Conservation (phyloP, 1,140 invertebrate species). For the Scaptomyza hsui region DNA sequence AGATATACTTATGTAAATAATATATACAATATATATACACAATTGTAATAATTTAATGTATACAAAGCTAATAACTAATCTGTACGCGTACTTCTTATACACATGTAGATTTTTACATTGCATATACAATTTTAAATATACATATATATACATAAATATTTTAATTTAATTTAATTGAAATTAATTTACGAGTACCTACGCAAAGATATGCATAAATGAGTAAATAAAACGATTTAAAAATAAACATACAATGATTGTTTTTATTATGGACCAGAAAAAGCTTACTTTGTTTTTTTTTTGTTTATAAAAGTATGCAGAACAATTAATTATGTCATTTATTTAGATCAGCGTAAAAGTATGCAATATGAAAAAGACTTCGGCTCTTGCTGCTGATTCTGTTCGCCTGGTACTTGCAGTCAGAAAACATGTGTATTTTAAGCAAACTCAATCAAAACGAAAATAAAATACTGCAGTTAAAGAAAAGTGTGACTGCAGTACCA, state of each 20-base stretch:
- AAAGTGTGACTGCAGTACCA: too few relatives aligned
- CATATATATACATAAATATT: conserved; percentile 39
- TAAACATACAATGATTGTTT: conserved; percentile 9
- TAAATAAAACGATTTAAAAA: conserved; percentile 68
- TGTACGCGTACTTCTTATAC: conserved; percentile 43
- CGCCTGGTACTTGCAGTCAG: too few relatives aligned
- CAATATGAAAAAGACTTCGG: too few relatives aligned
- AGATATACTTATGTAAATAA: conserved; percentile 58
- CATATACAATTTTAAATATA: conserved; percentile 35
- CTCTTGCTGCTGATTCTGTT: too few relatives aligned
- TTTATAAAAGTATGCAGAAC: too few relatives aligned
- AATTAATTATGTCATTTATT: too few relatives aligned
- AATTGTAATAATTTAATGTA: conserved; percentile 37
- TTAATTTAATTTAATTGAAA: conserved; percentile 56
- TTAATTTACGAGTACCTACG: conserved; percentile 48
- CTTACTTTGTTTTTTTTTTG: too few relatives aligned
- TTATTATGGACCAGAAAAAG: neutral
- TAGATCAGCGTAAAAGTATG: too few relatives aligned
- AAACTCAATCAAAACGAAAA: too few relatives aligned
- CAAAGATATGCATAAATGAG: conserved; percentile 53
- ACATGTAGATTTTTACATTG: conserved; percentile 48
- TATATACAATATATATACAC: conserved; percentile 34
- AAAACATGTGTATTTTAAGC: too few relatives aligned
- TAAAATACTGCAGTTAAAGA: too few relatives aligned
- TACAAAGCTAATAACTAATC: conserved; percentile 40